A percentile compares a stretch with the other conserved stretches of the same genome.
Conservation (phyloP, 2,888 invertebrate species). For the Erebia palarica region DNA sequence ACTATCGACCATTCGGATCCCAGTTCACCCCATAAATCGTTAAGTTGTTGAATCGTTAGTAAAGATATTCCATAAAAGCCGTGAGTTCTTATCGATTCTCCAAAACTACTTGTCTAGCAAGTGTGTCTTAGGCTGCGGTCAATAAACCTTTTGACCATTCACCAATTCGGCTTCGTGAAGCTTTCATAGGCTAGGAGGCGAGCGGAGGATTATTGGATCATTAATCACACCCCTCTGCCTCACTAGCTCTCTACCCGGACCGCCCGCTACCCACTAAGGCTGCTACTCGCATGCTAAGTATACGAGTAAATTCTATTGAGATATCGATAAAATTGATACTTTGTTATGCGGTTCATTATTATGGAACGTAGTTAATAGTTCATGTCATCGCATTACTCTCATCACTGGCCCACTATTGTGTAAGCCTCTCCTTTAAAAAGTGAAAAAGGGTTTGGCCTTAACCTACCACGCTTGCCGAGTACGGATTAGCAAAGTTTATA, state of each 20-base stretch:
- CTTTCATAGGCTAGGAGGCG: constrained; percentile 69
- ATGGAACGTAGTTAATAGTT: no score
- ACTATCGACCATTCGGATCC: not conserved
- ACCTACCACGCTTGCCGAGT: no score
- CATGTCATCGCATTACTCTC: no score
- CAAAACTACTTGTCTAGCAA: constrained; percentile 30
- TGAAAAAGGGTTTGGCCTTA: no score
- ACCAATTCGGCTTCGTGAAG: constrained; percentile 82
- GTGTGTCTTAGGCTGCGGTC: constrained; percentile 64
- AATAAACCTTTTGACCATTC: constrained; percentile 81
- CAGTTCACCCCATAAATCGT: not conserved
- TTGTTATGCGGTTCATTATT: constrained; percentile 1
- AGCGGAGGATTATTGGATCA: constrained; percentile 77
- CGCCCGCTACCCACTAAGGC: constrained; percentile 32
- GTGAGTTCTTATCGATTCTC: constrained; percentile 7
- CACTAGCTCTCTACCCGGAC: constrained; percentile 20
- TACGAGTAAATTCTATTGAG: constrained; percentile 10
- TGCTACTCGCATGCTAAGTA: constrained; percentile 8
- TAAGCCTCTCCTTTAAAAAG: no score
- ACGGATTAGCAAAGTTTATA: no score
- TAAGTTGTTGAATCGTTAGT: not conserved
- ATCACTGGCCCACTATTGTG: no score
- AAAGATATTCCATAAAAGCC: not conserved
- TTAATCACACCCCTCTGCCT: constrained; percentile 72
- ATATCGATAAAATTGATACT: constrained; percentile 33